These are phyloP conservation scores for Calameuta pallipes DNA, from an alignment of 2,888 invertebrate genomes.

Conservation along the genomic window DNA sequence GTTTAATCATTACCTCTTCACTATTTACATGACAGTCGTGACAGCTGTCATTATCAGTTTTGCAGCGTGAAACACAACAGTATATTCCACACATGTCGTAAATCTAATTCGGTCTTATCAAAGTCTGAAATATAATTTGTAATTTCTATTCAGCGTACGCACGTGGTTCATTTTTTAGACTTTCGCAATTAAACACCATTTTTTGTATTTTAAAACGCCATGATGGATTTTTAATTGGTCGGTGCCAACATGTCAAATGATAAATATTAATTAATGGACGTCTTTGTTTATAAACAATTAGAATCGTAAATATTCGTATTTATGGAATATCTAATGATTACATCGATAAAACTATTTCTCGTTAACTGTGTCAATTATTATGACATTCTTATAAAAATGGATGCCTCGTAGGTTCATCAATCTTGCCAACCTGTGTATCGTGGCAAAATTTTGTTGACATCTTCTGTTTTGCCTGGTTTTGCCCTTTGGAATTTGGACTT, in stretches of 20 bases:
- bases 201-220: too few relatives aligned
- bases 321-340: too few relatives aligned
- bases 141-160: neutral
- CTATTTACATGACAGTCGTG: neutral
- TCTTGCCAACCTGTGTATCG: neutral
- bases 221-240: too few relatives aligned
- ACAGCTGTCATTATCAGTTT: neutral
- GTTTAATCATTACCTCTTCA: neutral
- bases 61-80: conserved; percentile 62
- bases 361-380: neutral
- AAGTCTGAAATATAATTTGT: neutral
- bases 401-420: neutral
- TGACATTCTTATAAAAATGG: neutral
- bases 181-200: too few relatives aligned
- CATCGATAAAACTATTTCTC: too few relatives aligned
- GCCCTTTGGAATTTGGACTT: neutral
- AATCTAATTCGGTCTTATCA: neutral
- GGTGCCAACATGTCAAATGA: too few relatives aligned
- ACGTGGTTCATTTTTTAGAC: too few relatives aligned
- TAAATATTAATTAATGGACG: too few relatives aligned
- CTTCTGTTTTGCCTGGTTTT: neutral
- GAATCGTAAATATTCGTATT: too few relatives aligned
- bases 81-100: conserved; percentile 70
- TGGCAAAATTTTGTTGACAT: neutral
- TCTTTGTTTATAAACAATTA: too few relatives aligned